Conservation (phyloP, 2,113 vertebrate genomes). For the Orientallactaga bullata region DNA sequence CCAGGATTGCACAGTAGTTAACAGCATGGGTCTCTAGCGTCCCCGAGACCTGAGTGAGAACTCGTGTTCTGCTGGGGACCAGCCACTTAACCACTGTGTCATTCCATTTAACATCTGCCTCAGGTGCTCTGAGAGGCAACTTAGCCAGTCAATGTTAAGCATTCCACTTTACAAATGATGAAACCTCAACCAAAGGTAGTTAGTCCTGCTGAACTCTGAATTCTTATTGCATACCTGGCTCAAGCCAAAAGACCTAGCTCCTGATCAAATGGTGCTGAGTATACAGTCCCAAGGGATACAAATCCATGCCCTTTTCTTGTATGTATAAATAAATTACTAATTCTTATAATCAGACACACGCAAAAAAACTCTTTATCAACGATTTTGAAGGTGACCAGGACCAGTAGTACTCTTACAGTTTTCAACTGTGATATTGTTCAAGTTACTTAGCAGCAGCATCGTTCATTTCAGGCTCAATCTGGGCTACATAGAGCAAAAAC, state of each 20-base stretch:
- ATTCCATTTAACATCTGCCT: neutral
- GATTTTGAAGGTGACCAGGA: neutral
- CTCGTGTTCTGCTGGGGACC: neutral
- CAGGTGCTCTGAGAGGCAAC: neutral
- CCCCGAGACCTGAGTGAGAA: neutral
- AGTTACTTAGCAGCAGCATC: neutral
- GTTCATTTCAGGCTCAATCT: neutral
- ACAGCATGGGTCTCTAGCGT: neutral
- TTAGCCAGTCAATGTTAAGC: neutral
- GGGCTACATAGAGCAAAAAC: neutral
- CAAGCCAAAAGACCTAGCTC: neutral
- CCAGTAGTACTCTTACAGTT: neutral
- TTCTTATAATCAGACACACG: neutral
- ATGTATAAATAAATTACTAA: neutral
- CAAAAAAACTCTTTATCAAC: neutral
- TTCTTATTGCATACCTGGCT: neutral
- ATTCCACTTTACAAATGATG: neutral
- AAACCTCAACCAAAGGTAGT: neutral
- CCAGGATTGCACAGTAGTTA: fast-evolving
- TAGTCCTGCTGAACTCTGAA: neutral
- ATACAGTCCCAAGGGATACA: neutral
- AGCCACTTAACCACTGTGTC: neutral
- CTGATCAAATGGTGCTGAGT: neutral
- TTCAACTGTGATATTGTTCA: neutral
- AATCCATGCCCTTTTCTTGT: neutral